Percentiles rank a stretch among this genome's conserved stretches.
Evolutionary conservation across 2,888 invertebrate genomes (phyloP).

Genomic region (Siphonodentalium dalli): DNA sequence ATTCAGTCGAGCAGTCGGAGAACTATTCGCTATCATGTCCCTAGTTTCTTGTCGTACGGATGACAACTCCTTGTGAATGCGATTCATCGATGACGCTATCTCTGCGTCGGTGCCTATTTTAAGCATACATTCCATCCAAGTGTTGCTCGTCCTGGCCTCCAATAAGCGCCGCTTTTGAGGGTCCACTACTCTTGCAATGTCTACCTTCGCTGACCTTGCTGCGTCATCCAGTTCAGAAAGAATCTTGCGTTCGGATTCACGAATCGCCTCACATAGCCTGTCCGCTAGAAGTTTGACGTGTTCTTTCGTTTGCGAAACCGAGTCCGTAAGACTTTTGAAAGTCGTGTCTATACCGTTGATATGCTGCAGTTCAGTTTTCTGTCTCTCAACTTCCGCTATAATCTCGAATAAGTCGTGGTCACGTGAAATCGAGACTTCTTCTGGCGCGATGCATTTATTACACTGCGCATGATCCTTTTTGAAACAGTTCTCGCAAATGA

Average conservation of each 20-base stretch:
- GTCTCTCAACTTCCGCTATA: slow-evolving; percentile 16
- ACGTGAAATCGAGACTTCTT: slow-evolving; percentile 40
- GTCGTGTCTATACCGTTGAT: not conserved
- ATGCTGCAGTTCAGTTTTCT: slow-evolving; percentile 4
- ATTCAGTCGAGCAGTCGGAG: slow-evolving; percentile 33
- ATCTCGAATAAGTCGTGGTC: slow-evolving; percentile 36
- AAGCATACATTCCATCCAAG: slow-evolving; percentile 41
- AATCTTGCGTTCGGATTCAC: slow-evolving; percentile 36
- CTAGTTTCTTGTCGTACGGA: slow-evolving; percentile 30
- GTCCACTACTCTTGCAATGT: slow-evolving; percentile 30
- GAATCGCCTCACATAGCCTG: slow-evolving; percentile 36
- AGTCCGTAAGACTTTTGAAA: no score
- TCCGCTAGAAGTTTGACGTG: slow-evolving; percentile 38
- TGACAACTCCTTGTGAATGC: slow-evolving; percentile 35
- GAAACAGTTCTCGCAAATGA: slow-evolving; percentile 47
- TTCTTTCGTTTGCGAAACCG: no score
- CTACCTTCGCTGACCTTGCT: slow-evolving; percentile 26
- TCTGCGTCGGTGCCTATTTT: slow-evolving; percentile 51
- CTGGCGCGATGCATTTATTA: slow-evolving; percentile 42
- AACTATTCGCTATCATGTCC: slow-evolving; percentile 30
- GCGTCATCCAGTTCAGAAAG: slow-evolving; percentile 34
- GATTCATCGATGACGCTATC: slow-evolving; percentile 38
- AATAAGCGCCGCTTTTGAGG: no score
- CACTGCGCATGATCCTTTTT: slow-evolving; percentile 42
- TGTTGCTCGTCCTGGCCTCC: slow-evolving; percentile 39